Evolutionary conservation across 1,140 invertebrate genomes (phyloP), one percentile per base, ranked within the genome.

Genomic region (Pinna nobilis): DNA sequence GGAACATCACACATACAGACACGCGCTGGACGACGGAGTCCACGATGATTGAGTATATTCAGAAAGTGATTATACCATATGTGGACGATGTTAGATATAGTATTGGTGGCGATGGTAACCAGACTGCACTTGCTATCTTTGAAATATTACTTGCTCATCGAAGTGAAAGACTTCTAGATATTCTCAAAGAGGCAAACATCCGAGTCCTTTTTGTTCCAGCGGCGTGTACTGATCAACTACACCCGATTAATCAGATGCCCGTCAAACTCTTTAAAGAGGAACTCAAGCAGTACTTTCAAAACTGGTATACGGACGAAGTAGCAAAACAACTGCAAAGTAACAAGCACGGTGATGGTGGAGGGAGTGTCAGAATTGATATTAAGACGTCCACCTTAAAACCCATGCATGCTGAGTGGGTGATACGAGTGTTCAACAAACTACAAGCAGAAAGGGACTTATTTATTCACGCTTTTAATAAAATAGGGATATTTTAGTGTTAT

Each of bases 11-110:
- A 7, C 64, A 68, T 15, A 41, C 72, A 4, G 72, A 74, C 30
- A 57, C n/a, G 30, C 72, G 69, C 28, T 74, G 65, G 57, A 65
- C 66, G 57, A 67, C 28, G 6, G 41, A 51, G n/a, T 37, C 44
- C 1, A 63, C 23, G 11, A 75, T 75, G 65, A 0, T 68, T 2
- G 20, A 47, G 4, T 71, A 71, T 60, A 25, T 51, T 15, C 18
- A 65, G 5, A 66, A 71, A 1, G 32, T 76, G 4, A 20, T 65
- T 33, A 20, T 20, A 20, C 59, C 74, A 47, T 65, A 70, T 11
- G 1, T 59, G 2, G 33, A 57, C 32, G 32, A 59, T 59, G 32
- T 59, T 18, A 6, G 55, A 15, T 30, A 30, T 35, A 32, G 33
- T 30, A 11, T 59, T 13, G 32, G 33, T 18, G 28, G 28, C 9